Evolutionary conservation across 1,140 invertebrate species (phyloP), one percentile per base, ranked within the genome.

Genomic region (Lamellibrachia luymesi): DNA sequence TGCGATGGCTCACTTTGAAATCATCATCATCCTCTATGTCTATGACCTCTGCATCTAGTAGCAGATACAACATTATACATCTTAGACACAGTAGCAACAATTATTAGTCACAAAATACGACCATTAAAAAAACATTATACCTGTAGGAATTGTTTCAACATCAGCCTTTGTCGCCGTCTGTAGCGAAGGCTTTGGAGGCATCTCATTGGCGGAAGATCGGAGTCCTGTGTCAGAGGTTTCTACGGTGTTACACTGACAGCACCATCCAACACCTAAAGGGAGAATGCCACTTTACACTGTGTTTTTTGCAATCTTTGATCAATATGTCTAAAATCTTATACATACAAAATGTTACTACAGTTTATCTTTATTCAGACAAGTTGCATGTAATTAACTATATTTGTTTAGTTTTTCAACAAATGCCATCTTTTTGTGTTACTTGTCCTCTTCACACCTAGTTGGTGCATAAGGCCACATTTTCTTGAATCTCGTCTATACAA

Each of bases 1-100:
- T 93, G 38, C 50, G 92, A 52, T 64, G 50, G 90, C 22, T 51
- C 6, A 38, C 80, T 92, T 93, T 93, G 89, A 93, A 93, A 93
- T 93, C 93, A 93, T 92, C 93, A 93, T 93, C 93, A 22, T 92
- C 93, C n/a, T 92, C 91, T 25, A 90, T 80, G 7, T 10, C 8
- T 80, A 80, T 80, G 64, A 80, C 64, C 17, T 80, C 80, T 56
- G 49, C 92, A 64, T 92, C 64, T 80, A 27, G 27, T n/a, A 50
- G 7, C 22, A 89, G 51, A 52, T 50, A 64, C n/a, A n/a, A 27
- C 64, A 64, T 50, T 64, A 80, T 80, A 92, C 49, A 50, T 80
- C 51, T 92, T 22, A 92, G 17, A 91, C 8, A 38, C 27, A 49
- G n/a, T n/a, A 93, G 25, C n/a, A 51, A 51, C n/a, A 38, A n/a